Evolutionary conservation across 2,113 vertebrate genomes (phyloP).

Genomic region (Rhizomys pruinosus): DNA sequence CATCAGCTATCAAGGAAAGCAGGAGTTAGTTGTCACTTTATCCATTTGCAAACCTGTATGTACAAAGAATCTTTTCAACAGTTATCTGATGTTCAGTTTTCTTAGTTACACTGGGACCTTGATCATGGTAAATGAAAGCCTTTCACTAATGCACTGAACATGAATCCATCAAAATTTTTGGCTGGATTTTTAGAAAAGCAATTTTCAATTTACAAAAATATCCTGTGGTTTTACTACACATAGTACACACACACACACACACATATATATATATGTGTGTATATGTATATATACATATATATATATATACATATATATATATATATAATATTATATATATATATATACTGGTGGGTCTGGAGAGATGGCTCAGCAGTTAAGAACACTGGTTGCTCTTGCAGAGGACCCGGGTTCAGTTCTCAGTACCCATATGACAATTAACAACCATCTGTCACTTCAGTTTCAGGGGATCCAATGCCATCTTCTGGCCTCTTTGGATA

Average conservation of each 20-base stretch:
- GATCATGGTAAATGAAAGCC: slow-evolving; percentile 55
- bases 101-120: slow-evolving; percentile 48
- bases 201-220: slow-evolving; percentile 55
- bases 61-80: slow-evolving; percentile 1
- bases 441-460: too few species aligned
- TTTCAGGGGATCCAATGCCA: too few species aligned
- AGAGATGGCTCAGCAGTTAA: too few species aligned
- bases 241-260: neutral
- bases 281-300: too few species aligned
- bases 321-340: too few species aligned
- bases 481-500: too few species aligned
- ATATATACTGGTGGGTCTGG: too few species aligned
- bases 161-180: slow-evolving; percentile 57
- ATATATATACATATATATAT: too few species aligned
- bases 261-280: too few species aligned
- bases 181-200: slow-evolving; percentile 59
- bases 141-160: slow-evolving; percentile 55
- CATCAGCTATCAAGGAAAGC: neutral
- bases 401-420: too few species aligned
- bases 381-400: too few species aligned
- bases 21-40: neutral
- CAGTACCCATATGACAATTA: too few species aligned
- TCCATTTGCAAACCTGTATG: neutral
- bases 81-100: slow-evolving; percentile 54
- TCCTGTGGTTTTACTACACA: neutral